Percentiles rank a stretch among this genome's conserved stretches.
These are phyloP conservation scores for Aspidiotus rigidus DNA, from an alignment of 2,888 invertebrate species.

Conservation along the genomic window DNA sequence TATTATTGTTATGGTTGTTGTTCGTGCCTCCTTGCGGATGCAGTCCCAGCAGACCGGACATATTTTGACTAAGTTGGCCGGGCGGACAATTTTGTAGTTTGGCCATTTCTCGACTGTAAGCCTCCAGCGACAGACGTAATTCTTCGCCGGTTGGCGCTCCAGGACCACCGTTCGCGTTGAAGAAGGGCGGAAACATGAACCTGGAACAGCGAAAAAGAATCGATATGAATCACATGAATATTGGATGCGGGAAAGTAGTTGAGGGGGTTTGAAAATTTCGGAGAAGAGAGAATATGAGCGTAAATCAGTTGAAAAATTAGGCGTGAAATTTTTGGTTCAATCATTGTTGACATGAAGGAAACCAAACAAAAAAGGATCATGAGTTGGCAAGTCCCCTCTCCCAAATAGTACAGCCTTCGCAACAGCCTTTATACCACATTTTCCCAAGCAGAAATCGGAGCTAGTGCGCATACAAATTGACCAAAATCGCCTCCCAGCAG, in stretches of 20 bases:
- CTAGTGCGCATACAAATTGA: too few species aligned
- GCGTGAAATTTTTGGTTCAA: too few species aligned
- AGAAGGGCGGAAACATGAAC: slow-evolving; percentile 72
- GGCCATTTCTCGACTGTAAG: slow-evolving; percentile 86
- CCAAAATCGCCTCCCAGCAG: too few species aligned
- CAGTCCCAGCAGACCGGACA: slow-evolving; percentile 59
- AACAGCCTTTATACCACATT: too few species aligned
- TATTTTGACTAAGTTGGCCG: slow-evolving; percentile 33
- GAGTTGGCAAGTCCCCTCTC: too few species aligned
- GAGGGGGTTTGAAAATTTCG: not conserved
- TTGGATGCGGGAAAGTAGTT: not conserved
- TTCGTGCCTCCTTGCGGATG: slow-evolving; percentile 55
- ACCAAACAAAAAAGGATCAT: too few species aligned
- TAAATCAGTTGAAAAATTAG: too few species aligned
- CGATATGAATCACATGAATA: not conserved
- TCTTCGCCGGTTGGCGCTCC: slow-evolving; percentile 55
- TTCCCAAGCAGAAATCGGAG: too few species aligned
- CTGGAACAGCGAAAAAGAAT: slow-evolving; percentile 40
- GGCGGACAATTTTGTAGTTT: slow-evolving; percentile 50
- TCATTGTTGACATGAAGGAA: too few species aligned
- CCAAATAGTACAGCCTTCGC: too few species aligned
- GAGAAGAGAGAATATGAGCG: not conserved
- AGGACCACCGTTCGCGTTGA: slow-evolving; percentile 53
- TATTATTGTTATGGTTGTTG: slow-evolving; percentile 37
- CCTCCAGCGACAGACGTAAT: slow-evolving; percentile 78